Conservation (phyloP, 2,888 invertebrate species). For the Polia nebulosa region DNA sequence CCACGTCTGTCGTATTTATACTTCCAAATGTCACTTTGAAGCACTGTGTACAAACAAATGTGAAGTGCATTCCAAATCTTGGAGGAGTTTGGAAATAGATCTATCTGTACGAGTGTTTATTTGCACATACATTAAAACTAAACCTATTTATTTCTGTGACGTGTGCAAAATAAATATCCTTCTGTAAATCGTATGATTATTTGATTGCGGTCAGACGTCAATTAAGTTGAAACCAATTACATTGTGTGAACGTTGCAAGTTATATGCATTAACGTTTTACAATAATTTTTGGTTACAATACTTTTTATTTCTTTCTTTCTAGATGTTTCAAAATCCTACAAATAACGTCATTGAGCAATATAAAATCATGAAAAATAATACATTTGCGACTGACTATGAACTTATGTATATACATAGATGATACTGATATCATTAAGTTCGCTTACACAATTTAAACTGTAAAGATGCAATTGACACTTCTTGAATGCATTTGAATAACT, state of each 20-base stretch:
- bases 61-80: conserved; percentile 41
- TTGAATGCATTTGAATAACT: conserved; percentile 22
- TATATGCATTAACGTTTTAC: conserved; percentile 39
- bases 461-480: conserved; percentile 24
- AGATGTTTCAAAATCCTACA: neutral
- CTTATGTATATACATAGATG: conserved; percentile 14
- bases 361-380: neutral
- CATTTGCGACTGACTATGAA: conserved; percentile 8
- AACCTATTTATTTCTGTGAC: conserved; percentile 41
- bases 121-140: conserved; percentile 15
- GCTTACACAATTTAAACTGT: conserved; percentile 24
- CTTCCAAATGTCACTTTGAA: conserved; percentile 45
- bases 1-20: conserved; percentile 48
- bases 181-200: conserved; percentile 48
- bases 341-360: neutral
- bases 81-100: conserved; percentile 23
- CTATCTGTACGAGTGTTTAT: conserved; percentile 1
- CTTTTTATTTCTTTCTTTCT: too few relatives aligned
- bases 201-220: conserved; percentile 63
- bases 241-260: conserved; percentile 22
- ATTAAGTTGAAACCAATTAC: conserved; percentile 35
- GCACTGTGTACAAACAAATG: conserved; percentile 27
- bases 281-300: conserved; percentile 16
- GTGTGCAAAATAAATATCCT: conserved; percentile 39
- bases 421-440: conserved; percentile 20